phyloP scores from a whole-genome alignment of 2,888 invertebrate genomes.

The Neria commutata region DNA sequence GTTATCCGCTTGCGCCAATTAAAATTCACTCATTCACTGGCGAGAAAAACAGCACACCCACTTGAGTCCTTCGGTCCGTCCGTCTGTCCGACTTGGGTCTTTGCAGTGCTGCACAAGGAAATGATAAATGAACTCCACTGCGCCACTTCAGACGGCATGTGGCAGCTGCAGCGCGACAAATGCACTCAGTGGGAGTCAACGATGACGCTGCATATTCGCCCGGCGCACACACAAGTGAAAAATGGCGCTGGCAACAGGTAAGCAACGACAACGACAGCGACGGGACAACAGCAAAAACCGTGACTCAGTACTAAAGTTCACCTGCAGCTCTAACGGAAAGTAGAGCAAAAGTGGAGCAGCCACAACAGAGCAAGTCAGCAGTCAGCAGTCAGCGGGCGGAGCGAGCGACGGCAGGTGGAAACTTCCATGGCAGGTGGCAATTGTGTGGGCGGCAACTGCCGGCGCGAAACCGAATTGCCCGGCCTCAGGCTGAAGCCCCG shows the following conservation, averaged over 20 bases:
- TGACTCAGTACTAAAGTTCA: too few species aligned
- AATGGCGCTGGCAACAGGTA: conserved; percentile 14
- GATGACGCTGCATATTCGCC: background rate
- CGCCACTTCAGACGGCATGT: background rate
- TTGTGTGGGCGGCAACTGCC: background rate
- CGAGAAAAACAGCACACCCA: too few species aligned
- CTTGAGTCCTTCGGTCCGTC: too few species aligned
- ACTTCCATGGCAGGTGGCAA: too few species aligned
- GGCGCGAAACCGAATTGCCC: background rate
- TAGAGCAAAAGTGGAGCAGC: too few species aligned
- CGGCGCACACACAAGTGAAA: conserved; percentile 1
- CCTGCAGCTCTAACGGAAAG: too few species aligned
- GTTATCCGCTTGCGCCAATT: background rate
- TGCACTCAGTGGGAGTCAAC: conserved; percentile 7
- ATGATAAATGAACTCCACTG: conserved; percentile 9
- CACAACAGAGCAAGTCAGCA: too few species aligned
- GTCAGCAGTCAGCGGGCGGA: too few species aligned
- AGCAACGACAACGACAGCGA: background rate
- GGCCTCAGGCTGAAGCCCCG: background rate
- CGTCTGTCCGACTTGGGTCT: too few species aligned
- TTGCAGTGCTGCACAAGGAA: too few species aligned
- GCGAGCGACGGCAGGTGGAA: too few species aligned
- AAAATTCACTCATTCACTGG: background rate
- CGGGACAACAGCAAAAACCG: background rate
- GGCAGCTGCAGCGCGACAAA: conserved; percentile 5